phyloP scores from a whole-genome alignment of 2,888 invertebrate species.

The Chloroclysta siterata region DNA sequence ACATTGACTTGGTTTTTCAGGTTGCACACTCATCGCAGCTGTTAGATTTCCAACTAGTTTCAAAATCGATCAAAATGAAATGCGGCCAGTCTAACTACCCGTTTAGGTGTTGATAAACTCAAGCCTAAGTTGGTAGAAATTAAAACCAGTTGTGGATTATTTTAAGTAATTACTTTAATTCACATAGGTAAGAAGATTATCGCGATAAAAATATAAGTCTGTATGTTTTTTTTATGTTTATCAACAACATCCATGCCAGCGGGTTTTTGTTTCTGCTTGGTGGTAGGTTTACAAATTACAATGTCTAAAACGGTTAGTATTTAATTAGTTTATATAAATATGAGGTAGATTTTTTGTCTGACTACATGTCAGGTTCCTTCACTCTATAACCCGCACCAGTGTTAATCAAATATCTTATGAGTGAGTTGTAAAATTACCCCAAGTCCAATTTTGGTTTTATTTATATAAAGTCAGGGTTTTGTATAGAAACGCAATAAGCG shows the following conservation, averaged over 20 bases:
- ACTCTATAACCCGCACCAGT: no score
- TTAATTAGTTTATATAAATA: no score
- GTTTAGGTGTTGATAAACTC: neutral
- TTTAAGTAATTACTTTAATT: slow-evolving; percentile 20
- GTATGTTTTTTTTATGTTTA: neutral
- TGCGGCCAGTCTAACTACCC: neutral
- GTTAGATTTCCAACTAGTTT: neutral
- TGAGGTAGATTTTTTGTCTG: neutral
- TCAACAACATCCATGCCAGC: neutral
- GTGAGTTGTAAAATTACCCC: no score
- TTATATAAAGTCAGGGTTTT: no score
- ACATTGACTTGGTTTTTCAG: no score
- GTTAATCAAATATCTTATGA: no score
- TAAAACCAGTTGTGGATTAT: slow-evolving; percentile 16
- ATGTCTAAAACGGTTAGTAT: neutral
- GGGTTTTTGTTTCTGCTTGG: neutral
- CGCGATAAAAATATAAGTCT: slow-evolving; percentile 10
- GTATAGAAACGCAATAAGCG: no score
- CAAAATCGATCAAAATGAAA: neutral
- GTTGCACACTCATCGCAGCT: no score
- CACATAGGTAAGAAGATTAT: slow-evolving; percentile 10
- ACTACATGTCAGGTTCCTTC: neutral
- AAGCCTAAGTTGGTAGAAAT: neutral
- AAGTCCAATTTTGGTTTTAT: no score
- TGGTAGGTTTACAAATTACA: neutral